A percentile compares a stretch with the other conserved stretches of the same genome.
Evolutionary conservation across 2,113 vertebrate species (phyloP).

Genomic region (Plectropomus leopardus): DNA sequence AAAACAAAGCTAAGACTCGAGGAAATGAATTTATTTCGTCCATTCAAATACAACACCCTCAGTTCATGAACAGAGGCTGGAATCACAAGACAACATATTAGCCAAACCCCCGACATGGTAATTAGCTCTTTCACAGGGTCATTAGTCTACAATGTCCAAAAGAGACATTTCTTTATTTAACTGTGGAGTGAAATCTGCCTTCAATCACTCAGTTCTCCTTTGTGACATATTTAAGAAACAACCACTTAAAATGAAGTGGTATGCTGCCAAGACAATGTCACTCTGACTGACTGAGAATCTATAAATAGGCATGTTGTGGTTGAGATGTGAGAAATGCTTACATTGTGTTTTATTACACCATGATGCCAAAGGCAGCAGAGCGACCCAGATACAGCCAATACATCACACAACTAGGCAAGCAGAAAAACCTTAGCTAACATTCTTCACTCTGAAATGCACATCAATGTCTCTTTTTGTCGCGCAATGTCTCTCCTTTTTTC

Average conservation of each 20-base stretch:
- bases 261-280: neutral
- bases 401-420: constrained; percentile 18
- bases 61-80: too few species aligned
- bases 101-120: neutral
- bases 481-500: too few species aligned
- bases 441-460: constrained; percentile 49
- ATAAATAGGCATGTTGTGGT: constrained; percentile 37
- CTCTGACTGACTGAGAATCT: constrained; percentile 29
- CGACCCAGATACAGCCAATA: constrained; percentile 61
- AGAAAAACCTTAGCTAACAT: constrained; percentile 25
- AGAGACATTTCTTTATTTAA: neutral
- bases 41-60: too few species aligned
- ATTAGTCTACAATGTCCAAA: neutral
- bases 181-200: neutral
- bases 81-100: neutral
- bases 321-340: constrained; percentile 56
- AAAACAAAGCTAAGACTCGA: too few species aligned
- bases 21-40: too few species aligned
- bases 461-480: constrained; percentile 3
- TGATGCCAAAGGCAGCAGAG: constrained; percentile 51
- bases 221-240: neutral
- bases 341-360: constrained; percentile 54
- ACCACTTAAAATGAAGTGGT: neutral
- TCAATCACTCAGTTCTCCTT: neutral
- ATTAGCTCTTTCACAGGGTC: neutral